Conservation (phyloP, 1,140 invertebrate species). For the Adoxophyes honmai region DNA sequence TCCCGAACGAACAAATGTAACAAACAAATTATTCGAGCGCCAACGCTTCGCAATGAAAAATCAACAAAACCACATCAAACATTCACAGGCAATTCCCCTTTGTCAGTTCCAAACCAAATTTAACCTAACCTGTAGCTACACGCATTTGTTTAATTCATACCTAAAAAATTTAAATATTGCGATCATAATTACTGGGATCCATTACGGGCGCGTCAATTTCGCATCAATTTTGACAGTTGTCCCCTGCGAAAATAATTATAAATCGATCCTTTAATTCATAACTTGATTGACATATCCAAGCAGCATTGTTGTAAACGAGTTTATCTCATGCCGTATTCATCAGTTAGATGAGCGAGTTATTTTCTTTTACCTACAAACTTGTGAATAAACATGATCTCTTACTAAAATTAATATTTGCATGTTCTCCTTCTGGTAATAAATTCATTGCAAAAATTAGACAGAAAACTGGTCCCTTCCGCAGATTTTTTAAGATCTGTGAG, state of each 20-base stretch:
- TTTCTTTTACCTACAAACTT: conserved; percentile 5
- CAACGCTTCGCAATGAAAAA: conserved; percentile 61
- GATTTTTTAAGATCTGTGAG: conserved; percentile 44
- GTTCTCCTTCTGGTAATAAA: conserved; percentile 5
- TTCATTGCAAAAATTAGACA: conserved; percentile 7
- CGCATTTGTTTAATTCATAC: conserved; percentile 37
- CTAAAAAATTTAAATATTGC: conserved; percentile 31
- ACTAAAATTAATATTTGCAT: conserved; percentile 14
- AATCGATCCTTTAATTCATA: conserved; percentile 42
- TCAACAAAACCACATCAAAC: conserved; percentile 58
- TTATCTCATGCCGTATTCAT: conserved; percentile 52
- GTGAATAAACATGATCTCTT: conserved; percentile 1
- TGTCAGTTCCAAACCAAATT: conserved; percentile 45
- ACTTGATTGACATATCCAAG: conserved; percentile 60
- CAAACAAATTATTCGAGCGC: conserved; percentile 49
- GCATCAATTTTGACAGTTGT: conserved; percentile 45
- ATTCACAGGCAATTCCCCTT: conserved; percentile 58
- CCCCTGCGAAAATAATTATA: conserved; percentile 33
- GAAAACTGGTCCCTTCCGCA: conserved; percentile 13
- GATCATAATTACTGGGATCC: conserved; percentile 58
- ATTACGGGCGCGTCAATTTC: conserved; percentile 50
- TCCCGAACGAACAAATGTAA: conserved; percentile 29
- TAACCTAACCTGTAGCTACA: conserved; percentile 27
- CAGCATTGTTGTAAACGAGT: conserved; percentile 43
- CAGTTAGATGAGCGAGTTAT: conserved; percentile 19